These are phyloP conservation scores for Gryon sp. DNA, from an alignment of 1,140 invertebrate genomes.

Conservation along the genomic window DNA sequence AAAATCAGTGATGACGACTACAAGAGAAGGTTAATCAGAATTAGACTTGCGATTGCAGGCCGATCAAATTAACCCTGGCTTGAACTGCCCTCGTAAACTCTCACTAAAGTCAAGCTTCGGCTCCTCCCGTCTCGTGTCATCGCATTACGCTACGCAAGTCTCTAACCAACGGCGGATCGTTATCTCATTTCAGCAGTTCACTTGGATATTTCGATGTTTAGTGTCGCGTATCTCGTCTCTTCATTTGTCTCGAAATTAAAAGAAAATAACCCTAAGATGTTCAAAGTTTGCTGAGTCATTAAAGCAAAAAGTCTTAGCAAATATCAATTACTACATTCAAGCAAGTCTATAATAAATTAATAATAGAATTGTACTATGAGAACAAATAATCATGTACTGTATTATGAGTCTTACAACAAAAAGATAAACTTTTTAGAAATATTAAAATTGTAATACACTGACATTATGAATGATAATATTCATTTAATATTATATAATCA, in stretches of 20 bases:
- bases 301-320: constrained; percentile 9
- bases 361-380: too few relatives aligned
- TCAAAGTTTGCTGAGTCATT: constrained; percentile 9
- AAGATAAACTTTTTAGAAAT: too few relatives aligned
- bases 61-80: constrained; percentile 77
- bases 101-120: constrained; percentile 76
- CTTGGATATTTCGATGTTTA: constrained; percentile 56
- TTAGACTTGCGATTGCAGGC: constrained; percentile 75
- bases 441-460: too few relatives aligned
- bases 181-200: constrained; percentile 62
- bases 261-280: constrained; percentile 29
- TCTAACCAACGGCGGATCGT: constrained; percentile 61
- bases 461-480: too few relatives aligned
- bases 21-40: constrained; percentile 73
- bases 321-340: too few relatives aligned
- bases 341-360: too few relatives aligned
- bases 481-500: too few relatives aligned
- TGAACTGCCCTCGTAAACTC: constrained; percentile 77
- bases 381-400: too few relatives aligned
- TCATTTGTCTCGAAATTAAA: constrained; percentile 57
- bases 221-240: constrained; percentile 43
- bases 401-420: too few relatives aligned
- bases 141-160: constrained; percentile 62
- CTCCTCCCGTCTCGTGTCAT: constrained; percentile 77
- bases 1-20: constrained; percentile 50